Evolutionary conservation across 2,888 invertebrate genomes (phyloP), one percentile per base, ranked within the genome.

Genomic region (Pyrrhia umbra): DNA sequence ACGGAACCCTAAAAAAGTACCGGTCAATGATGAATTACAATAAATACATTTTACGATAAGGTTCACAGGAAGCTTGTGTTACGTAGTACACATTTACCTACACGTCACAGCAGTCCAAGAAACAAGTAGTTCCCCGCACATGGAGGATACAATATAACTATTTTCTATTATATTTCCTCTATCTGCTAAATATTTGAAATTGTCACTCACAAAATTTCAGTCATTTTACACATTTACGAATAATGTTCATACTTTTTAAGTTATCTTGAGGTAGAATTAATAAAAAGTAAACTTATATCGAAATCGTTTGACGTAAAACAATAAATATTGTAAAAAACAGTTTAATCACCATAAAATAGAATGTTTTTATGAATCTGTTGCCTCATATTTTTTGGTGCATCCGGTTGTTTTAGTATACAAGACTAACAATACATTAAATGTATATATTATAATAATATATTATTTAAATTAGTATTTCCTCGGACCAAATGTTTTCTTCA

Each of bases 81-180:
- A 6, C 2, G 21, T 25, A 37, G 46, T 30, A 43, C n/a, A 30
- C 20, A n/a, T 20, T 39, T 6, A n/a, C n/a, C n/a, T n/a, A 37
- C 4, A 42, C 51, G 68, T 73, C 68, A 69, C 58, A 8, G 39
- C 1, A 45, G 16, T 49, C 9, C 21, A 37, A 34, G 49, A 18
- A 34, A 15, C 25, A 23, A 46, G 69, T 74, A 54, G 60, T 60
- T 69, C 69, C 69, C 69, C 69, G 6, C 34, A 10, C 21, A n/a
- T 2, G n/a, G 27, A 18, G 39, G 15, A 25, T 9, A 25, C 21
- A 21, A 10, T 16, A n/a, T 6, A 37, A 30, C 30, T 10, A 30
- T 13, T 30, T 30, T 30, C 30, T 13, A 30, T 30, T 27, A 30
- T 30, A 30, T 30, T 30, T 30, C 30, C 30, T 30, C 30, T 30